Percentiles rank a stretch among this genome's conserved stretches.
These are phyloP conservation scores for Grammomys dolichurus DNA, from an alignment of 2,113 vertebrate genomes.

Conservation along the genomic window DNA sequence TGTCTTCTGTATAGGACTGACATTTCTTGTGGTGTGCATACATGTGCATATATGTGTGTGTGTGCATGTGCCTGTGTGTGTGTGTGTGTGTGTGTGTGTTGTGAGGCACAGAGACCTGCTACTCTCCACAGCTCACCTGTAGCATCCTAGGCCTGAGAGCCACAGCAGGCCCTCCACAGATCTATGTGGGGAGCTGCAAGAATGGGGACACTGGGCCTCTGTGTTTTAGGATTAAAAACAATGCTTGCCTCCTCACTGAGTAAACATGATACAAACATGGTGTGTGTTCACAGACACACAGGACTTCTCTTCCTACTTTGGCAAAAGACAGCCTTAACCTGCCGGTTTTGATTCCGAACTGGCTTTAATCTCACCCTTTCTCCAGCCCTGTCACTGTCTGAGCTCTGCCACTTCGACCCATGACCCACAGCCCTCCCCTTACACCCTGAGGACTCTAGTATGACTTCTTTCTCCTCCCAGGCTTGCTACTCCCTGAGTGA, in stretches of 20 bases:
- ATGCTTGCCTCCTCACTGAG: constrained; percentile 4
- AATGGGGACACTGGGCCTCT: background rate
- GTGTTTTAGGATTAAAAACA: constrained; percentile 62
- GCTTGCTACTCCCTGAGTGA: background rate
- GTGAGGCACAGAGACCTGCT: background rate
- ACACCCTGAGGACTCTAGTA: fast-evolving
- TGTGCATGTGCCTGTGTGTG: background rate
- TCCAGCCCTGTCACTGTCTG: background rate
- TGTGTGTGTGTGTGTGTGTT: background rate
- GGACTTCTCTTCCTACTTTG: fast-evolving
- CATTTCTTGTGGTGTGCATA: background rate
- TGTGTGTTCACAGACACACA: background rate
- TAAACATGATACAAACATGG: fast-evolving
- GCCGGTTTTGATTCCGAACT: background rate
- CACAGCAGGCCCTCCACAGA: background rate
- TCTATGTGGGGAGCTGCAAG: fast-evolving
- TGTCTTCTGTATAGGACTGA: background rate
- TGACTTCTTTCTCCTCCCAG: background rate
- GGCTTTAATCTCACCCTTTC: background rate
- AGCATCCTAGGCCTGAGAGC: background rate
- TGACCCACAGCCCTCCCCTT: background rate
- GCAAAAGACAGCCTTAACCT: fast-evolving
- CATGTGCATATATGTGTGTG: too few relatives aligned
- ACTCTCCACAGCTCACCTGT: background rate
- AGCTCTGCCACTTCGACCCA: too few relatives aligned